phyloP scores from a whole-genome alignment of 2,113 vertebrate genomes.

The Phrynocephalus versicolor region DNA sequence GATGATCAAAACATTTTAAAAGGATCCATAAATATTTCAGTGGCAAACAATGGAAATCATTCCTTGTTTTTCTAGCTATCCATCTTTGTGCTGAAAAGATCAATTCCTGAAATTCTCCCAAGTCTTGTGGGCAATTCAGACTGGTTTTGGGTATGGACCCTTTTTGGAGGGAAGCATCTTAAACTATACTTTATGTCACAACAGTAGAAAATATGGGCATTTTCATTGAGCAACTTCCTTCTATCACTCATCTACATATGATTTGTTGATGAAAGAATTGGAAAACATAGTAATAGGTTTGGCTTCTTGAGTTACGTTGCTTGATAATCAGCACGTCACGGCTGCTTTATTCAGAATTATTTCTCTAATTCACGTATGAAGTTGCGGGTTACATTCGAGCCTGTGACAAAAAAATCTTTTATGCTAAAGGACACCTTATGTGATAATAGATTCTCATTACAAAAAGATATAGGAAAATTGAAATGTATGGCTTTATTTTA shows the following conservation, averaged over 20 bases:
- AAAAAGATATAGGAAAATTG: not conserved
- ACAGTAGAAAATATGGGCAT: no score
- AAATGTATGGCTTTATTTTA: not conserved
- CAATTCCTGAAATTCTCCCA: not conserved
- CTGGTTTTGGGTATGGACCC: not conserved
- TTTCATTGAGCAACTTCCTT: no score
- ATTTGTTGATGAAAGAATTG: no score
- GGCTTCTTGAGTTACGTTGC: not conserved
- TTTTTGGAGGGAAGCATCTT: not conserved
- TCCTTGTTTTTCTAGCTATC: not conserved
- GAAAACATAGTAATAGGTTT: no score
- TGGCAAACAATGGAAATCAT: not conserved
- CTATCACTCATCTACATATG: no score
- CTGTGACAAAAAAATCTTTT: not conserved
- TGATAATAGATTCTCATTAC: not conserved
- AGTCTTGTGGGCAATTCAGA: not conserved
- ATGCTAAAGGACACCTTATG: not conserved
- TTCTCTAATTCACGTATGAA: not conserved
- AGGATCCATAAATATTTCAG: not conserved
- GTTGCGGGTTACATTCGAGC: not conserved
- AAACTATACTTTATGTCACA: not conserved
- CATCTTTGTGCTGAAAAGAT: not conserved
- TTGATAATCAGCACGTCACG: not conserved
- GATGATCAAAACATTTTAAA: not conserved
- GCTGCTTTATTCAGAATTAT: not conserved